Evolutionary conservation across 2,888 invertebrate genomes (phyloP), one percentile per base, ranked within the genome.

Genomic region (Amphiduros pacificus): DNA sequence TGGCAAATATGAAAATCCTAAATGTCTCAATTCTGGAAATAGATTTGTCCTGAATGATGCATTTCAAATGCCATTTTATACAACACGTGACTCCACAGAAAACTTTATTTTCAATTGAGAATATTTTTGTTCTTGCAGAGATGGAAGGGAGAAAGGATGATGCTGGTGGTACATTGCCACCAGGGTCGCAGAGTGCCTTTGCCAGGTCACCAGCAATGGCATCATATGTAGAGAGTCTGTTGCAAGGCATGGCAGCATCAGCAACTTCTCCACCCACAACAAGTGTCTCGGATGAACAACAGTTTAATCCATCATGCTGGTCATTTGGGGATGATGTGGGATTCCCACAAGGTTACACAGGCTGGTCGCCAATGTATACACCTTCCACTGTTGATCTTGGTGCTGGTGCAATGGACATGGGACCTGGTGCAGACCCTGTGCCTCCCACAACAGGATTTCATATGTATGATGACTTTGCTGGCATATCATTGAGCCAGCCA

Each of bases 71-170:
- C n/a, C n/a, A n/a, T n/a, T n/a, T n/a, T n/a, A n/a, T n/a, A n/a
- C n/a, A n/a, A n/a, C n/a, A n/a, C n/a, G n/a, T n/a, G n/a, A n/a
- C n/a, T n/a, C n/a, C n/a, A n/a, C n/a, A 36, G 9, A 14, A 36
- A 36, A 36, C 17, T 14, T 36, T 36, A 14, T 36, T 9, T 36
- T 36, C 36, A 36, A 36, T 17, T 17, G 9, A 9, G 9, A 36
- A 27, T 5, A n/a, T 53, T 53, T 53, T 9, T 53, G 17, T 3
- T 29, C 17, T 17, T 24, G n/a, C 28, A 50, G 58, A 51, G 17
- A 58, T 58, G 58, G 58, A 58, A 29, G 58, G 58, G 32, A 58
- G 58, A 31, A 58, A 49, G 32, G 58, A 36, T 24, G 32, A 24
- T n/a, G 26, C 29, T 50, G 31, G 50, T 51, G 32, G 27, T n/a